Evolutionary conservation across 2,888 invertebrate species (phyloP), one percentile per base, ranked within the genome.

Genomic region (Thereva nobilitata): DNA sequence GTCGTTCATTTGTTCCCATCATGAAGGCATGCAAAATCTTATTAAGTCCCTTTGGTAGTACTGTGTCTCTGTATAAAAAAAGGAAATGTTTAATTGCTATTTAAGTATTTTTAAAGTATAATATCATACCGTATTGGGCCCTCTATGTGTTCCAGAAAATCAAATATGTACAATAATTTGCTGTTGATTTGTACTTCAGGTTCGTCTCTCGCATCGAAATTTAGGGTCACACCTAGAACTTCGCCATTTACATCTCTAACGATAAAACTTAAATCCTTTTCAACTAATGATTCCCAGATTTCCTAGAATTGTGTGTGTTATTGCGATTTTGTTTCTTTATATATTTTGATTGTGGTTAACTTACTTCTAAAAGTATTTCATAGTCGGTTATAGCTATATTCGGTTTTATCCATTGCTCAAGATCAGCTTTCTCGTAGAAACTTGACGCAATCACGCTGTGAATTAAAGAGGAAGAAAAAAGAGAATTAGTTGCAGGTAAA

Each of bases 361-460:
- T 71, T 73, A 80, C 80, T 61, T 85, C 83, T 70, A 93, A 82
- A 54, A 92, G 81, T 41, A 86, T 86, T 10, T 83, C 83, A 78
- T 93, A 93, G 77, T 93, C 92, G 0, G 82, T 79, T 5, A 85
- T 83, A 6, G 84, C 80, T 12, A 92, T 87, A 67, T 88, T 86
- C 2, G 89, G 87, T 70, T 87, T 86, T 10, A 93, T 77, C 86
- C 90, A 92, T 76, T 87, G 86, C 75, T 94, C 94, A 72, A 95
- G 76, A 76, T 94, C 93, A 0, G 93, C 93, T 80, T 93, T 94
- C 74, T 87, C 86, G 78, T 90, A 91, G 81, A 94, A 94, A 76
- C 93, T 93, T 4, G 89, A 86, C 0, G 91, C 89, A 69, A 94
- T 89, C 82, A 93, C 92, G 67, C 93, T 93, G 78, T 40, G 79